These are phyloP conservation scores for Folsomia candida DNA, from an alignment of 2,888 invertebrate species.

Conservation along the genomic window DNA sequence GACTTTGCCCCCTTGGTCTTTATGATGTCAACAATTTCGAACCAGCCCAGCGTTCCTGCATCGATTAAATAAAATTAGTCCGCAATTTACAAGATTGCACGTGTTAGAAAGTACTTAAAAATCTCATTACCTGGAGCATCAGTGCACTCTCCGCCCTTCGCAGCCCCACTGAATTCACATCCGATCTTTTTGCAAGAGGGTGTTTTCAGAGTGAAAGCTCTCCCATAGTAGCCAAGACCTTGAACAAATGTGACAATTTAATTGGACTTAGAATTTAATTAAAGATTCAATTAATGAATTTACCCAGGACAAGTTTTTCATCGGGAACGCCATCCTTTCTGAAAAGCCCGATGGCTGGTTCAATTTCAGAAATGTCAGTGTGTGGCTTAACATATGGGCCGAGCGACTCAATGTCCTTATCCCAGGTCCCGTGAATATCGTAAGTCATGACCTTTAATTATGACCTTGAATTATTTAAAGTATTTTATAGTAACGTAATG, in stretches of 20 bases:
- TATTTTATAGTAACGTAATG: too few species aligned
- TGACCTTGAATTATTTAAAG: too few species aligned
- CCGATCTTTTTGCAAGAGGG: slow-evolving; percentile 19
- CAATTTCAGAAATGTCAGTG: slow-evolving; percentile 27
- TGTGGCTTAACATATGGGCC: slow-evolving; percentile 18
- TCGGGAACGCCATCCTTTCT: slow-evolving; percentile 28
- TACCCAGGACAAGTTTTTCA: slow-evolving; percentile 26
- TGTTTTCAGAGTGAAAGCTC: slow-evolving; percentile 24
- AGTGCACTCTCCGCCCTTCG: slow-evolving; percentile 24
- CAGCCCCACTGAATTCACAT: slow-evolving; percentile 27
- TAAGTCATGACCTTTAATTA: slow-evolving; percentile 24
- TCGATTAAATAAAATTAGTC: too few species aligned
- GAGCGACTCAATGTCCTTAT: slow-evolving; percentile 18
- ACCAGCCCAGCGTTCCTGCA: slow-evolving; percentile 33
- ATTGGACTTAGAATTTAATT: too few species aligned
- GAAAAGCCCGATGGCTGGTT: slow-evolving; percentile 21
- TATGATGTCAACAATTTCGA: slow-evolving; percentile 24
- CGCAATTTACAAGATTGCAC: too few species aligned
- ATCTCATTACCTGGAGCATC: too few species aligned
- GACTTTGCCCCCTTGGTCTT: slow-evolving; percentile 1
- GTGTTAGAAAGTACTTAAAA: too few species aligned
- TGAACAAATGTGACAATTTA: too few species aligned
- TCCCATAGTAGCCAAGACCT: slow-evolving; percentile 27
- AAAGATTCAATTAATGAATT: background rate
- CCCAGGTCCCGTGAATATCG: slow-evolving; percentile 32